Base-by-base conservation (phyloP, 2,888 invertebrate species). In the Sialis fuliginosa region DNA sequence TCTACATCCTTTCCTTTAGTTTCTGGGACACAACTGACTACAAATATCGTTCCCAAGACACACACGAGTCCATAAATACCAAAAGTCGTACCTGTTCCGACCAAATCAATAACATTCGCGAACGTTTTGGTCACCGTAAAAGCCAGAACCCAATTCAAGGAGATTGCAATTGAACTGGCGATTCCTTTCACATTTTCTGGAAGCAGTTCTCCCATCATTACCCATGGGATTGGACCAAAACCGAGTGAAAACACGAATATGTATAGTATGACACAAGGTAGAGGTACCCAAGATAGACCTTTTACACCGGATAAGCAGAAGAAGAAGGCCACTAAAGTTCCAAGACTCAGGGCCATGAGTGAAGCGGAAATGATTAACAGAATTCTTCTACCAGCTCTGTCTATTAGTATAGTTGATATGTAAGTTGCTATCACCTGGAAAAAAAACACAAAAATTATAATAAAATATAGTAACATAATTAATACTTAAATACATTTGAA, bases 221-320 rank as follows among this genome's bases (percentile, higher is more conserved):
- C 62, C 80, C 82, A 81, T 1, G 82, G 82, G 31, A 83, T 75
- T 0, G 81, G 81, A 0, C 81, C 82, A 13, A 73, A 75, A 1
- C 83, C 83, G 30, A 76, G 61, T 0, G 78, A 75, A 55, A 79
- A 83, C 1, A 70, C 68, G 5, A 70, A 65, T 2, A 79, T 73
- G 56, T 70, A 79, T 6, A 72, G 50, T 7, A 72, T 68, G 6
- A 80, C 57, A 13, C 71, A 67, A 1, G 70, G 58, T 1, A 80
- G 58, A 0, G 80, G 79, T 2, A 79, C 55, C 74, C 74, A 75
- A 42, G 47, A 50, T 22, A 22, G 22, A 4, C 22, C 22, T 22
- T 22, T 22, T 22, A 22, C 4, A 22, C 22, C 22, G 22, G 22
- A 22, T 22, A 22, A 22, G 4, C 2, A 2, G 44, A n/a, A 57